These are phyloP conservation scores for Sciurus niger DNA, from an alignment of 2,113 vertebrate species.

Conservation along the genomic window DNA sequence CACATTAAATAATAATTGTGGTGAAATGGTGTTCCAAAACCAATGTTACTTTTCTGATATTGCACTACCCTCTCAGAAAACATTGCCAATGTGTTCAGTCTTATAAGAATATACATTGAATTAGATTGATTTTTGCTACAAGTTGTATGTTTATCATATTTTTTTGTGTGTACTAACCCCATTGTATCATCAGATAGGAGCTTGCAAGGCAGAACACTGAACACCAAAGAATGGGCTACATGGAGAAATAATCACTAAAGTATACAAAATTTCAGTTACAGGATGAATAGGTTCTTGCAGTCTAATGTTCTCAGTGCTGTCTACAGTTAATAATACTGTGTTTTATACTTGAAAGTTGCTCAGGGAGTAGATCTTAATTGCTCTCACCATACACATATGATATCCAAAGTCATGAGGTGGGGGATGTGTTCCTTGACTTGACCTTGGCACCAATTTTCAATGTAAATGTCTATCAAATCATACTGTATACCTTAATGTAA, in stretches of 20 bases:
- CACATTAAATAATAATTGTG: not conserved
- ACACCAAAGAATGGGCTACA: accelerated
- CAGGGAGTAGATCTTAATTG: too few species aligned
- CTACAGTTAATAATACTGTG: too few species aligned
- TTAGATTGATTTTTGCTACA: not conserved
- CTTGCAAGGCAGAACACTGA: too few species aligned
- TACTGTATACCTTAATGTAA: not conserved
- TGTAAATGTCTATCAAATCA: not conserved
- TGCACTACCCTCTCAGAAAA: not conserved
- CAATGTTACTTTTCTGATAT: not conserved
- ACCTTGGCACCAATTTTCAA: not conserved
- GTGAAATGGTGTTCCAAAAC: not conserved
- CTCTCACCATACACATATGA: not conserved
- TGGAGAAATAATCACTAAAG: not conserved
- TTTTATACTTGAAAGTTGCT: not conserved
- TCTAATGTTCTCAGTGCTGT: not conserved
- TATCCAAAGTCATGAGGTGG: not conserved
- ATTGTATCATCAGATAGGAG: too few species aligned
- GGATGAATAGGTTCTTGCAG: not conserved
- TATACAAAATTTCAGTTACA: not conserved
- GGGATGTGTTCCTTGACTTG: not conserved
- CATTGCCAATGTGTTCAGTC: not conserved
- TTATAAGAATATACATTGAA: not conserved
- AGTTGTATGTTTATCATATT: not conserved
- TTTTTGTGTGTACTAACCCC: too few species aligned